These are phyloP conservation scores for Homalodisca vitripennis DNA, from an alignment of 1,140 invertebrate genomes.

Conservation along the genomic window DNA sequence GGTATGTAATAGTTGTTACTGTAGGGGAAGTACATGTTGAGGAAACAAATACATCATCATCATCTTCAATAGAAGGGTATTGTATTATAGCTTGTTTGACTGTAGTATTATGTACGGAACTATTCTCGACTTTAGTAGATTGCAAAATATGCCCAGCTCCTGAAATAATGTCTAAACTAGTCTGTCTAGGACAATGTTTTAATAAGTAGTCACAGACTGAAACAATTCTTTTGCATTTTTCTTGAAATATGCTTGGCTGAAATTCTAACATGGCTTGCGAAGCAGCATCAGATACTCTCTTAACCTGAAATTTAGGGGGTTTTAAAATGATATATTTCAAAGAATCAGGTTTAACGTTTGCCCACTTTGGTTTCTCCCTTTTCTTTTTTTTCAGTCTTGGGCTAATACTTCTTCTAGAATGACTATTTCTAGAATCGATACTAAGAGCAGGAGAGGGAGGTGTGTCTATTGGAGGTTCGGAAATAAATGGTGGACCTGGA, in stretches of 20 bases:
- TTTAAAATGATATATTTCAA: conserved; percentile 13
- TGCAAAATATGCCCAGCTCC: conserved; percentile 27
- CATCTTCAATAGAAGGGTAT: not conserved
- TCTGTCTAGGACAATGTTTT: conserved; percentile 17
- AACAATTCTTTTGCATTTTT: conserved; percentile 30
- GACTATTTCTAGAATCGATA: not conserved
- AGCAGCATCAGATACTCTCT: conserved; percentile 4
- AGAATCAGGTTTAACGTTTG: not conserved
- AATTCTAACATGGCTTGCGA: conserved; percentile 28
- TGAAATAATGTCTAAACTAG: conserved; percentile 24
- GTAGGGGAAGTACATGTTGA: not conserved
- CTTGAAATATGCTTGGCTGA: conserved; percentile 18
- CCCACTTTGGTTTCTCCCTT: conserved; percentile 10
- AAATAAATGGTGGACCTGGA: not conserved
- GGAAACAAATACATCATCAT: conserved; percentile 19
- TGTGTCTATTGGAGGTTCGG: not conserved
- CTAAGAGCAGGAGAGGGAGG: conserved; percentile 7
- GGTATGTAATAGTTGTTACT: conserved; percentile 1
- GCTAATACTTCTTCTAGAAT: conserved; percentile 19
- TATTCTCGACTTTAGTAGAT: not conserved
- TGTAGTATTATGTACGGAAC: not conserved
- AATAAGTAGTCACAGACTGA: conserved; percentile 27
- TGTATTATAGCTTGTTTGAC: not conserved
- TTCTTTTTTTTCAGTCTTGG: conserved; percentile 5
- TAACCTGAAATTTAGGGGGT: not conserved